A percentile compares a stretch with the other conserved stretches of the same genome.
Evolutionary conservation across 2,113 vertebrate species (phyloP).

Genomic region (Phalacrocorax carbo): DNA sequence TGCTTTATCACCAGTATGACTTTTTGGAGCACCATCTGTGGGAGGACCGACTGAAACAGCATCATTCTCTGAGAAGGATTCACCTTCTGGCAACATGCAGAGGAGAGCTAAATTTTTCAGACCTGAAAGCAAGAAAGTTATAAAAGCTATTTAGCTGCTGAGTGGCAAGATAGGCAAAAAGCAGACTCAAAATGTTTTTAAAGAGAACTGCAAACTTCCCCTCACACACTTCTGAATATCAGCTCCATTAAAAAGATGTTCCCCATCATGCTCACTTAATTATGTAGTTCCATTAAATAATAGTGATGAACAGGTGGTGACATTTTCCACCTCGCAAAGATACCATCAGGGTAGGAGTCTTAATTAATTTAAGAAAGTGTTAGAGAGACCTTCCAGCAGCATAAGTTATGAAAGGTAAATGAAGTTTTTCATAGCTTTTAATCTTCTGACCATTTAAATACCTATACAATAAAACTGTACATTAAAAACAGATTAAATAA

Average conservation of each 20-base stretch:
- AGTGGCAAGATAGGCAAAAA: neutral
- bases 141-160: neutral
- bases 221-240: neutral
- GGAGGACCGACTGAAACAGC: constrained; percentile 48
- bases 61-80: constrained; percentile 74
- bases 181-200: neutral
- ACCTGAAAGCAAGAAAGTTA: constrained; percentile 68
- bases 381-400: neutral
- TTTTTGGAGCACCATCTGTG: neutral
- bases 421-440: neutral
- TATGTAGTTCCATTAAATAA: neutral
- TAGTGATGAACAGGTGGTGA: neutral
- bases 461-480: neutral
- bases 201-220: neutral
- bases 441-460: neutral
- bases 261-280: neutral
- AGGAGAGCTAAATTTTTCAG: constrained; percentile 88
- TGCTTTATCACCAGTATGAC: neutral
- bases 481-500: neutral
- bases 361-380: neutral
- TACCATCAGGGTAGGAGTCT: neutral
- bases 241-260: neutral
- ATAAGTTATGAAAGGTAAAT: neutral
- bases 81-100: constrained; percentile 83
- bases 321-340: neutral